Base-by-base conservation (phyloP, 2,797 vertebrate species). In the Ctenopoma multispine region DNA sequence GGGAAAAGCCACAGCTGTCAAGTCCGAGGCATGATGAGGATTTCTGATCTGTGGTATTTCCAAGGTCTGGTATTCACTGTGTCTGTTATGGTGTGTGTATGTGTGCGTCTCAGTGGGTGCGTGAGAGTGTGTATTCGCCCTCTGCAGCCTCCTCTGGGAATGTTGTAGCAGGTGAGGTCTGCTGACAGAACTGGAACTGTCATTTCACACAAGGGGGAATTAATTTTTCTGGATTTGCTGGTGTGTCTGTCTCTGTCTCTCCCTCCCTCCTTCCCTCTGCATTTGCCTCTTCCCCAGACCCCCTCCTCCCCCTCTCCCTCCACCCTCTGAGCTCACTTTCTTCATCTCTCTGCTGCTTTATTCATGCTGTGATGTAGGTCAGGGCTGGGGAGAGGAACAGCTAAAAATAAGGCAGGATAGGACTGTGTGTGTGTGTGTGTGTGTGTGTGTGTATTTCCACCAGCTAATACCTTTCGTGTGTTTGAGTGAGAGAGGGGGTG, bases 291-390 rank as follows among this genome's bases (percentile, higher is more conserved):
- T 44, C 40, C 51, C 41, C 23, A 66, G 53, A 61, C 48, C 49
- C 40, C 50, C 77, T 2, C 47, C 34, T 9, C n/a, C 41, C 56
- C 51, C 14, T 8, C 17, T 23, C 36, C 38, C 49, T 29, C 75
- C 38, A 44, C 46, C 67, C 44, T 58, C 80, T 63, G 78, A 82
- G 78, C 82, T 87, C 82, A 75, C 77, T 88, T 83, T 83, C 79
- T 80, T 85, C 84, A 75, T 89, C 77, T 81, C 66, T 75, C 76
- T 81, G 72, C 83, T 88, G 79, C 88, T 86, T 90, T 90, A 90
- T 90, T 92, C 89, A 87, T 90, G 88, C 89, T 87, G 85, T 89
- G 89, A 92, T 93, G 87, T 91, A 92, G 92, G 91, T 91, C 91
- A 93, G 73, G 76, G 67, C 81, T 86, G 77, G 72, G 83, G 80